These are phyloP conservation scores for Pleuronectes platessa DNA, from an alignment of 2,113 vertebrate species.

Conservation along the genomic window DNA sequence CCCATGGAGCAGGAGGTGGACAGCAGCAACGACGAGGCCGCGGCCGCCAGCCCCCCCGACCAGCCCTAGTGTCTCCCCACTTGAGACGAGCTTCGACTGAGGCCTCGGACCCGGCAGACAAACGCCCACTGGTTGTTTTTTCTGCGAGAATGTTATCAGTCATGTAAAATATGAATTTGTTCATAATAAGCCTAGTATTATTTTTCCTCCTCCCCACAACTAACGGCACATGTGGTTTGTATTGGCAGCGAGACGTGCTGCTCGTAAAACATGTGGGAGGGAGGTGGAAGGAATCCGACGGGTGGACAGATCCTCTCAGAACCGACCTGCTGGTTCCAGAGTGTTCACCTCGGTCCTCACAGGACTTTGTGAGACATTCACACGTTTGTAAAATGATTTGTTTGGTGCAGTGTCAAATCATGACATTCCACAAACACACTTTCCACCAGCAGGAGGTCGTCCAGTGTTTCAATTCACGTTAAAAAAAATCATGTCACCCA, in stretches of 20 bases:
- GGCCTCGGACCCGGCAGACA: neutral
- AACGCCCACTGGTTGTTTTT: neutral
- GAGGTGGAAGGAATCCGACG: slow-evolving; percentile 33
- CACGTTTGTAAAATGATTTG: neutral
- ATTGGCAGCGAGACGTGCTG: slow-evolving; percentile 22
- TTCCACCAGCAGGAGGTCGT: slow-evolving; percentile 1
- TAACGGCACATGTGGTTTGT: slow-evolving; percentile 44
- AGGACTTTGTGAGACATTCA: slow-evolving; percentile 8
- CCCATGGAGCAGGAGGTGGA: slow-evolving; percentile 92
- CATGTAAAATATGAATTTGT: slow-evolving; percentile 57
- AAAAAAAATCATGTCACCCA: neutral
- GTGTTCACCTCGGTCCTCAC: neutral
- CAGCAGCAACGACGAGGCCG: slow-evolving; percentile 93
- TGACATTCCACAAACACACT: slow-evolving; percentile 11
- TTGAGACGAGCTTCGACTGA: too few species aligned
- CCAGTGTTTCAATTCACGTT: slow-evolving; percentile 5
- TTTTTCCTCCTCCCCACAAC: neutral
- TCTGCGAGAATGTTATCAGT: neutral
- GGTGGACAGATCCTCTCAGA: slow-evolving; percentile 34
- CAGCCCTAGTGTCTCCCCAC: slow-evolving; percentile 77
- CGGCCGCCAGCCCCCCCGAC: slow-evolving; percentile 86
- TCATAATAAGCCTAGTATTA: slow-evolving; percentile 14
- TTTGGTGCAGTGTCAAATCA: too few species aligned
- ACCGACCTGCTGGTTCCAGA: slow-evolving; percentile 21
- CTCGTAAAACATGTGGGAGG: slow-evolving; percentile 12